A percentile compares a stretch with the other conserved stretches of the same genome.
These are phyloP conservation scores for Aleiodes sp. DNA, from an alignment of 1,140 invertebrate genomes.

Conservation along the genomic window DNA sequence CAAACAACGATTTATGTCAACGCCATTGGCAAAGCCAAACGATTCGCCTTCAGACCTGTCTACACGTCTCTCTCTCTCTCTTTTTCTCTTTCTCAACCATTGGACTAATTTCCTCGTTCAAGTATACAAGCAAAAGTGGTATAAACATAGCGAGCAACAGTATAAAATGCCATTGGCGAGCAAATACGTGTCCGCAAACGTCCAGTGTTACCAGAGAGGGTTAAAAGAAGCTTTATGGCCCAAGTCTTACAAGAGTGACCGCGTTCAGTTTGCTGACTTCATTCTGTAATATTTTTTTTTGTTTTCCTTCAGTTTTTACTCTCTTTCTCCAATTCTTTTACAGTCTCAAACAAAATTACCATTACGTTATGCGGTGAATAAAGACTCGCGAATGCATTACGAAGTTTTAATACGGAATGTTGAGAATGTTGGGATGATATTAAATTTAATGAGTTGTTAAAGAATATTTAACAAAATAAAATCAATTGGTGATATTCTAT, in stretches of 20 bases:
- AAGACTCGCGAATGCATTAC: too few species aligned
- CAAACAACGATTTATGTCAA: constrained; percentile 24
- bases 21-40: not conserved
- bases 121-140: constrained; percentile 1
- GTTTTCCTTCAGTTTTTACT: too few species aligned
- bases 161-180: not conserved
- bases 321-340: too few species aligned
- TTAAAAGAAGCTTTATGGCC: not conserved
- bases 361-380: too few species aligned
- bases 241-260: not conserved
- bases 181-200: not conserved
- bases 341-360: too few species aligned
- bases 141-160: not conserved
- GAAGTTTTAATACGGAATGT: not conserved
- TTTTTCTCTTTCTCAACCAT: too few species aligned
- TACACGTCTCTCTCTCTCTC: constrained; percentile 2
- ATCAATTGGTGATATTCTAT: not conserved
- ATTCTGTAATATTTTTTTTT: not conserved
- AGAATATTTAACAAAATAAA: not conserved
- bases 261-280: constrained; percentile 10
- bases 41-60: constrained; percentile 17
- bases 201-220: not conserved
- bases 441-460: not conserved
- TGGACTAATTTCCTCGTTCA: constrained; percentile 16
- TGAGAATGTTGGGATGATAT: not conserved